phyloP scores from a whole-genome alignment of 1,140 invertebrate genomes.

The Sycobia sp. region DNA sequence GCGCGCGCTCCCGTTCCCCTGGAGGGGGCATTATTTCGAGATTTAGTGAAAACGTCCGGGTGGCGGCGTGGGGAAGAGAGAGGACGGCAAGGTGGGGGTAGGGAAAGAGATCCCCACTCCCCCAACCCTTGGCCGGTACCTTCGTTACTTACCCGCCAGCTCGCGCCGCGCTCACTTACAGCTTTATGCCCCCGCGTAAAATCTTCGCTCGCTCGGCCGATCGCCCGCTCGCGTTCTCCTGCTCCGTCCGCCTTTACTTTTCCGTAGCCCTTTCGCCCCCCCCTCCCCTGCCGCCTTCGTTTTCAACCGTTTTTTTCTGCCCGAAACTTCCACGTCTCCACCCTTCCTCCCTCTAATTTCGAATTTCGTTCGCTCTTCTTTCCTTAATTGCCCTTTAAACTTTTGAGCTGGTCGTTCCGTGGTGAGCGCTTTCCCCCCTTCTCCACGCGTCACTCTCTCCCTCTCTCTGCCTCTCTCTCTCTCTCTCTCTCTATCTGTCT shows the following conservation, averaged over 20 bases:
- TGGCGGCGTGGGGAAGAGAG: background rate
- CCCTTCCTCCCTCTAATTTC: constrained; percentile 1
- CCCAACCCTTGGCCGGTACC: no score
- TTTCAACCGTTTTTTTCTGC: background rate
- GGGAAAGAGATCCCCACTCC: background rate
- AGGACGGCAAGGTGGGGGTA: background rate
- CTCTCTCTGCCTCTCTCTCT: constrained; percentile 9
- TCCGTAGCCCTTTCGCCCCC: no score
- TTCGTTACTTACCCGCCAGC: constrained; percentile 24
- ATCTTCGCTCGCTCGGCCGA: background rate
- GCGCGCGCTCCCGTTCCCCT: background rate
- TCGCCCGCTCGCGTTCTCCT: background rate
- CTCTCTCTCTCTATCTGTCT: no score
- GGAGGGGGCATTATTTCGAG: constrained; percentile 28
- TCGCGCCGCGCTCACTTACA: constrained; percentile 15
- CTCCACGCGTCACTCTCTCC: no score
- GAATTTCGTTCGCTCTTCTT: constrained; percentile 21
- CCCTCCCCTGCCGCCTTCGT: no score
- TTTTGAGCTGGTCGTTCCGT: constrained; percentile 15
- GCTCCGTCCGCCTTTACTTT: background rate
- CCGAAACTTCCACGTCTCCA: no score
- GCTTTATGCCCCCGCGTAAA: constrained; percentile 26
- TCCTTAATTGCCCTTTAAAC: constrained; percentile 24
- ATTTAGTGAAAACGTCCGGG: constrained; percentile 20
- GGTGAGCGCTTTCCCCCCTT: background rate